Evolutionary conservation across 2,113 vertebrate species (phyloP), one percentile per base, ranked within the genome.

Genomic region (Crocuta crocuta): DNA sequence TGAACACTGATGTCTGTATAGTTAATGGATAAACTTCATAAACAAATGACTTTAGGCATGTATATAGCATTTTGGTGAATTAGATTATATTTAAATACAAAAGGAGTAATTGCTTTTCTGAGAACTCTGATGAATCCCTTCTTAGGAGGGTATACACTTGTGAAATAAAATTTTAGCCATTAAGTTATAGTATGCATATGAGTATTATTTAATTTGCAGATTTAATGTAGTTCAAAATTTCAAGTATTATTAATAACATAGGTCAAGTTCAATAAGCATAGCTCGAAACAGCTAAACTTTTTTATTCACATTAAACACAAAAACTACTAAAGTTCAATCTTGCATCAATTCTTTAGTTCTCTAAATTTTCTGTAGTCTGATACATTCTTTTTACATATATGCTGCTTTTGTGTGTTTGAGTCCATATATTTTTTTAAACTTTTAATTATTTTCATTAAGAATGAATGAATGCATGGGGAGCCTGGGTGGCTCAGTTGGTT

Each of bases 11-110:
- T 63, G 4, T 85, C 76, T 21, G 74, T 89, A 84, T 39, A 50
- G 16, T 45, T 33, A 53, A 8, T 48, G 17, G 19, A 70, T 78
- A 53, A 74, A 89, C 10, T 65, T 92, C 65, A 26, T 31, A 82
- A 95, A 63, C 24, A 81, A 89, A 68, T 74, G 28, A 70, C 39
- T 85, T 91, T 24, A 7, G 21, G 10, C 26, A 45, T 53, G 4
- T 73, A 15, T 80, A 33, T 68, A 73, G 48, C 21, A 73, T 43
- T 7, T 65, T 89, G 3, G 5, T 89, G 7, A 97, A 65, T 70
- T 68, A 93, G 66, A 85, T 92, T 43, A 82, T 50, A 63, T 48
- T 79, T 91, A 81, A 95, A 68, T n/a, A 5, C 39, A 96, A 61
- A 7, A 71, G 28, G 31, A 53, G 8, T 70, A 93, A 82, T 2